These are phyloP conservation scores for Morpho helenor DNA, from an alignment of 2,888 invertebrate species.

Conservation along the genomic window DNA sequence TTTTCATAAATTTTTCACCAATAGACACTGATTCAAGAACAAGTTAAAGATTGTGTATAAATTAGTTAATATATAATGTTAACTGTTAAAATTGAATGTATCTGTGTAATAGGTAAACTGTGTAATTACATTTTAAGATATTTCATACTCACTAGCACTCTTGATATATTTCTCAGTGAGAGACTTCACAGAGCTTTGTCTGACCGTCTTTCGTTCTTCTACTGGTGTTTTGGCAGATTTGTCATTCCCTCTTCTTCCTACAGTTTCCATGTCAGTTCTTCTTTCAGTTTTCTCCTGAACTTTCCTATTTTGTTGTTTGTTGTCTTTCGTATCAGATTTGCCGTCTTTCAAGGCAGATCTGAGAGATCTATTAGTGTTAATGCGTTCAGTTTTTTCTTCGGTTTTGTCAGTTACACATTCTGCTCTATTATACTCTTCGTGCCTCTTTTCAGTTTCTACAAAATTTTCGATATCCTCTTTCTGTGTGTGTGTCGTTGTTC, in stretches of 20 bases:
- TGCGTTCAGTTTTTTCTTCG: conserved; percentile 14
- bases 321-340: conserved; percentile 9
- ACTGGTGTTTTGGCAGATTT: conserved; percentile 38
- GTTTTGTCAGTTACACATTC: conserved; percentile 8
- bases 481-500: conserved; percentile 23
- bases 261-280: conserved; percentile 37
- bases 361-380: not conserved
- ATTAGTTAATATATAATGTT: too few species aligned
- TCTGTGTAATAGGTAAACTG: too few species aligned
- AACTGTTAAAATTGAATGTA: too few species aligned
- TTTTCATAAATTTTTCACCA: too few species aligned
- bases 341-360: not conserved
- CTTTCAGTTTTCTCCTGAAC: conserved; percentile 34
- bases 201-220: conserved; percentile 63
- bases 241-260: conserved; percentile 36
- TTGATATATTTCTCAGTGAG: conserved; percentile 89
- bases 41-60: too few species aligned
- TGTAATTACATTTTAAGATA: too few species aligned
- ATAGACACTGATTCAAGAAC: too few species aligned
- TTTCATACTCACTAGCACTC: conserved; percentile 73
- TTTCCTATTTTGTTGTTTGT: conserved; percentile 20
- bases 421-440: conserved; percentile 12
- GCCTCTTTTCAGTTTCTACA: conserved; percentile 12
- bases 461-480: conserved; percentile 24
- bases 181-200: conserved; percentile 87